A percentile compares a stretch with the other conserved stretches of the same genome.
Evolutionary conservation across 37 sponge, comb jelly and placozoan species (phyloP).

Genomic region (Oscarella lobularis): DNA sequence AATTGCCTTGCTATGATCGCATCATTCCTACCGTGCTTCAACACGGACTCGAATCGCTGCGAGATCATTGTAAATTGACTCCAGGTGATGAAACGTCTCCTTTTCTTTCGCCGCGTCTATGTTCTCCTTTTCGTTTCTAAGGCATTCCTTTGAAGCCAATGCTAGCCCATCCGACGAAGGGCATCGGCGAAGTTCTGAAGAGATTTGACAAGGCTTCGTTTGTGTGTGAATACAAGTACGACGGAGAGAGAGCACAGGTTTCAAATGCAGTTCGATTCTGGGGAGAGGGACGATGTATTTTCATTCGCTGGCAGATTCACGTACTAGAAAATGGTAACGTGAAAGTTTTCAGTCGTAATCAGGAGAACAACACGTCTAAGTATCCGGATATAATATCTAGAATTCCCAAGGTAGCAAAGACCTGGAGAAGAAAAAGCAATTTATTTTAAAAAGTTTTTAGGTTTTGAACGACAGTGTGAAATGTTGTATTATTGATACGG

Average conservation of each 20-base stretch:
- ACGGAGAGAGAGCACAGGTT: slow-evolving; percentile 97
- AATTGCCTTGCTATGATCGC: slow-evolving; percentile 80
- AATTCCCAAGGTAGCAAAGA: slow-evolving; percentile 56
- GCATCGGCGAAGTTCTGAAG: slow-evolving; percentile 69
- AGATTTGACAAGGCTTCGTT: slow-evolving; percentile 76
- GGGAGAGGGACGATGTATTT: not conserved
- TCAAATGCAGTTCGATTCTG: too few species aligned
- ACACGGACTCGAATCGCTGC: slow-evolving; percentile 59
- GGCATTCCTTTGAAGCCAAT: slow-evolving; percentile 98
- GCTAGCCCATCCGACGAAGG: slow-evolving; percentile 99
- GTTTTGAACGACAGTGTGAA: slow-evolving; percentile 41
- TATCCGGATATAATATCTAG: slow-evolving; percentile 91
- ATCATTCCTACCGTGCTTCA: slow-evolving; percentile 64
- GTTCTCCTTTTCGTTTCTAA: not conserved
- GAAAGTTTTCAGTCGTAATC: slow-evolving; percentile 72
- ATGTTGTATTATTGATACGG: slow-evolving; percentile 86
- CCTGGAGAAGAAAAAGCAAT: not conserved
- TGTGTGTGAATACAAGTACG: slow-evolving; percentile 98
- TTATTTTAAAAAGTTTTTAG: slow-evolving; percentile 9
- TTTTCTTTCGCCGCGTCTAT: not conserved
- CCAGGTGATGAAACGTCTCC: slow-evolving; percentile 21
- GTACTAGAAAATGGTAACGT: slow-evolving; percentile 54
- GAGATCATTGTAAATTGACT: slow-evolving; percentile 68
- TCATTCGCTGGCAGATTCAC: slow-evolving; percentile 49
- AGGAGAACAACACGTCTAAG: slow-evolving; percentile 89